Evolutionary conservation across 2,113 vertebrate species (phyloP), one percentile per base, ranked within the genome.

Genomic region (Dipodomys spectabilis): DNA sequence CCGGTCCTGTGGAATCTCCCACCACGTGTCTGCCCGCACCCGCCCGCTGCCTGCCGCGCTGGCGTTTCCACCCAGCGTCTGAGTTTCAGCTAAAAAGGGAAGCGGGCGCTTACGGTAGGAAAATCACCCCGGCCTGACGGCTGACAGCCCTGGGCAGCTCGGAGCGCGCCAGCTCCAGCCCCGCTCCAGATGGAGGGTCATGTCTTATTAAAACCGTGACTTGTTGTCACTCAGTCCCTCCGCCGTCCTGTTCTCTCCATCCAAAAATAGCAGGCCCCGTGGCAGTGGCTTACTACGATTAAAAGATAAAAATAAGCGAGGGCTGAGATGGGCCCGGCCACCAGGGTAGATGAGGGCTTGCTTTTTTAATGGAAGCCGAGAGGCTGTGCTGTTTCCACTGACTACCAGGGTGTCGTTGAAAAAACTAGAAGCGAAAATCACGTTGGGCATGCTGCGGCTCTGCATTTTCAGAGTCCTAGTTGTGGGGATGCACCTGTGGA

Each of bases 281-380:
- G 96, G 97, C 97, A 10, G 80, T 96, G 90, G 92, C 92, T 97
- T 97, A 97, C 97, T 98, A 79, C 95, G 97, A 98, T 98, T 97
- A 98, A 97, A 98, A 98, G 98, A 97, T 97, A 98, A 98, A 98
- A 98, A 98, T 98, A 98, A 98, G 94, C 81, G 95, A 95, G 94
- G 94, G 95, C 98, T 97, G 97, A 97, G 97, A 96, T 79, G 64
- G 97, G 98, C 95, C 96, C 97, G 97, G 97, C 97, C 97, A 97
- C 95, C 95, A 91, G 97, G 97, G 97, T 98, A 97, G 96, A 83
- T 39, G 95, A 97, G 93, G 95, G 97, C 92, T 95, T 80, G 94
- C 97, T 97, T 97, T 62, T 97, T 97, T 97, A 95, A 94, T 96
- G 97, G 96, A 98, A 98, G 67, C 5, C 88, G 94, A 98, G 97